phyloP scores from a whole-genome alignment of 2,797 vertebrate genomes.

The Iguana delicatissima region DNA sequence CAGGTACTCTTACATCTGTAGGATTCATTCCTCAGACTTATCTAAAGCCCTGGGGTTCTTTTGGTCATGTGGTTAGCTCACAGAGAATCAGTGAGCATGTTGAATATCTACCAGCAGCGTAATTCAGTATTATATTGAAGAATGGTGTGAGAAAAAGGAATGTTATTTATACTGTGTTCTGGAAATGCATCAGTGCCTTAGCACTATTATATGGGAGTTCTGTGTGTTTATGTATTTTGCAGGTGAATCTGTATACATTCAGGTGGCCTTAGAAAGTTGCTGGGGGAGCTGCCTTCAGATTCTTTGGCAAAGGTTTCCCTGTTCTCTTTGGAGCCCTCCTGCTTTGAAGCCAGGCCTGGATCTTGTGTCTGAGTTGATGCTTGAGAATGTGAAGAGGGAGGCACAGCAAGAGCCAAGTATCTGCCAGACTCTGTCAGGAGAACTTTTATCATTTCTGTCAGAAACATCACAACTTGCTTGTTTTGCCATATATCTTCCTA shows the following conservation, averaged over 20 bases:
- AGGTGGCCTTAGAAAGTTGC: constrained; percentile 54
- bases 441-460: constrained; percentile 97
- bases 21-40: too few species aligned
- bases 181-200: background rate
- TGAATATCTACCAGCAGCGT: too few species aligned
- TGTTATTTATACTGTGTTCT: background rate
- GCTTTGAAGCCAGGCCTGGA: constrained; percentile 75
- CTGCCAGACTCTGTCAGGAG: constrained; percentile 91
- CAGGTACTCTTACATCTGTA: too few species aligned
- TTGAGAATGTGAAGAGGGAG: constrained; percentile 83
- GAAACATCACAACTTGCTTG: constrained; percentile 93
- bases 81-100: too few species aligned
- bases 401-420: constrained; percentile 82
- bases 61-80: too few species aligned
- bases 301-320: constrained; percentile 68
- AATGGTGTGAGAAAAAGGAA: background rate
- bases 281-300: constrained; percentile 60
- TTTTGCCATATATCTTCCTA: constrained; percentile 98
- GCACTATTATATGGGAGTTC: background rate
- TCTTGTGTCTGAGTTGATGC: constrained; percentile 87
- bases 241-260: background rate
- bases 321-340: constrained; percentile 68
- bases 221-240: background rate
- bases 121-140: background rate
- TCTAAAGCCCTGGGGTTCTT: too few species aligned